A percentile compares a stretch with the other conserved stretches of the same genome.
These are phyloP conservation scores for Bombus ignitus DNA, from an alignment of 1,140 invertebrate genomes.

Conservation along the genomic window DNA sequence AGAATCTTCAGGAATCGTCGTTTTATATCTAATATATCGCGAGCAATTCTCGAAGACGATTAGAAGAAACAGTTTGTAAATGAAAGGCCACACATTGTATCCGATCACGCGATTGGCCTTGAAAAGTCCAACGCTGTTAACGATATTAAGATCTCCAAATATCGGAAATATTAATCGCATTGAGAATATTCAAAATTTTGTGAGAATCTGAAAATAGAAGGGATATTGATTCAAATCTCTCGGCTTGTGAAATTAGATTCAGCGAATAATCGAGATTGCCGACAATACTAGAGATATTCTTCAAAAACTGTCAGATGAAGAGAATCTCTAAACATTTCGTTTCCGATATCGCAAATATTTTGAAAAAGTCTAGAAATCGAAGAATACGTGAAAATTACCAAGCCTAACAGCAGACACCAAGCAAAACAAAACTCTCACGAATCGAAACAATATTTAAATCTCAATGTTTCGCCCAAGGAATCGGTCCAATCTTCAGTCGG, in stretches of 20 bases:
- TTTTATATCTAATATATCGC: not conserved
- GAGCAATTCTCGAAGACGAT: not conserved
- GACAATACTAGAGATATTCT: too few species aligned
- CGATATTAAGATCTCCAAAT: not conserved
- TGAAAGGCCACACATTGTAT: not conserved
- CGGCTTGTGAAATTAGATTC: too few species aligned
- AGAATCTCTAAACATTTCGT: too few species aligned
- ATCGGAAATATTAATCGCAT: not conserved
- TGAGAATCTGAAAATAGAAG: too few species aligned
- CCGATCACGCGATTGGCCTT: not conserved
- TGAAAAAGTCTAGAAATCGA: too few species aligned
- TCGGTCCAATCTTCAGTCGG: not conserved
- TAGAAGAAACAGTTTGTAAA: accelerated
- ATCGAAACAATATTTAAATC: not conserved
- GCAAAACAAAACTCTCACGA: not conserved
- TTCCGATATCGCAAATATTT: not conserved
- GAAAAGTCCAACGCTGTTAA: not conserved
- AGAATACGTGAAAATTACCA: too few species aligned
- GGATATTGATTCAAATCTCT: too few species aligned
- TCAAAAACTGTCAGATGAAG: too few species aligned
- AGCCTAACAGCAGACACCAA: too few species aligned
- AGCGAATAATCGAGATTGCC: accelerated
- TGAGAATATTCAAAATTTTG: too few species aligned
- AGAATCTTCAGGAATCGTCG: not conserved
- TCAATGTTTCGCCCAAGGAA: not conserved